Evolutionary conservation across 2,113 vertebrate species (phyloP), one percentile per base, ranked within the genome.

Genomic region (Marmota monax): DNA sequence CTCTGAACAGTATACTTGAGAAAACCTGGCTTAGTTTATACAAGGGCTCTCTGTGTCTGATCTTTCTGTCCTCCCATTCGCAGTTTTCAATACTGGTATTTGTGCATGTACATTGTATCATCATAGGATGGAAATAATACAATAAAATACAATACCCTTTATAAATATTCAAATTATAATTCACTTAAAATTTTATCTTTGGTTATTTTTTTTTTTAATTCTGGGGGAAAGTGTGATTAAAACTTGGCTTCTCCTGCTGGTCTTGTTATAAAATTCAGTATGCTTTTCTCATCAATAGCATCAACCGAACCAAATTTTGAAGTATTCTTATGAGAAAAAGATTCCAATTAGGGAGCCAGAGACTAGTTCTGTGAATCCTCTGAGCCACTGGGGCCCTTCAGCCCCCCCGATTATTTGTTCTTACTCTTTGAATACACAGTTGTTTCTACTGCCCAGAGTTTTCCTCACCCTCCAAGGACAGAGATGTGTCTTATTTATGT

Each of bases 361-460:
- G 37, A 22, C 42, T 22, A 32, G 61, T 12, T 9, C 0, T 2
- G 17, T 9, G 1, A 25, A 39, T 48, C 14, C 2, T 4, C 13
- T 4, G 4, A 42, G 14, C 39, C 0, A 16, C 17, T 2, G 0
- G 0, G 27, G 17, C 34, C 25, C 8, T 37, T 45, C 1, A 37
- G 42, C 48, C 77, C 4, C 51, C 32, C 3, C 23, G n/a, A 14
- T 84, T 53, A 16, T 34, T 56, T 73, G 1, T 37, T 23, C n/a
- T 34, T 83, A 9, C 29, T 65, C 34, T 76, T 90, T 72, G 25
- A 53, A 1, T n/a, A 16, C 14, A 42, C 1, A 25, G 9, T 58
- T 34, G 34, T 37, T 39, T 7, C 45, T 51, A 17, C 39, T 92
- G 39, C 34, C 3, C 65, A 48, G 45, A 39, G 3, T 74, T 45